These are phyloP conservation scores for Solea solea DNA, from an alignment of 2,113 vertebrate genomes.

Conservation along the genomic window DNA sequence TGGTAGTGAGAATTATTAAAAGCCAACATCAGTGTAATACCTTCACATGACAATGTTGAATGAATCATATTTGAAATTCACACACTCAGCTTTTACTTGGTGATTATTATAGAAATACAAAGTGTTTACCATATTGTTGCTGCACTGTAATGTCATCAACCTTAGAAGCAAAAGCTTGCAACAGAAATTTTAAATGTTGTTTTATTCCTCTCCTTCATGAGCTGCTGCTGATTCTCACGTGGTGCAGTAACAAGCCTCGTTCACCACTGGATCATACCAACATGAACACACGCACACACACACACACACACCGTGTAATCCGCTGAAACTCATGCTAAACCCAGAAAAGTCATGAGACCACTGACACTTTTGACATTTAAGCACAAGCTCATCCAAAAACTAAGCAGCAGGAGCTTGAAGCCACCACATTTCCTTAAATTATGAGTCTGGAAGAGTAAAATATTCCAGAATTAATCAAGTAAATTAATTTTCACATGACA, in stretches of 20 bases:
- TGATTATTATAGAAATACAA: too few relatives aligned
- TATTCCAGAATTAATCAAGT: constrained; percentile 23
- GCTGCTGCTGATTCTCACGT: neutral
- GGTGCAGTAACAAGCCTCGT: constrained; percentile 32
- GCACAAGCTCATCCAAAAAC: constrained; percentile 9
- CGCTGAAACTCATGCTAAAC: constrained; percentile 10
- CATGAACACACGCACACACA: constrained; percentile 6
- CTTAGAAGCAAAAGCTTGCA: constrained; percentile 19
- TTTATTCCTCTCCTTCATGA: constrained; percentile 37
- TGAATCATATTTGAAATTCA: too few relatives aligned
- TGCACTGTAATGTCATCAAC: too few relatives aligned
- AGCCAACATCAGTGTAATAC: too few relatives aligned
- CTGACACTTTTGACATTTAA: constrained; percentile 9
- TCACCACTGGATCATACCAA: constrained; percentile 37
- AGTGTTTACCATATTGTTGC: too few relatives aligned
- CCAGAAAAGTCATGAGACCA: constrained; percentile 3
- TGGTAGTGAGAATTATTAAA: too few relatives aligned
- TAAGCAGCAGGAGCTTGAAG: constrained; percentile 11
- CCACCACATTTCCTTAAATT: constrained; percentile 15
- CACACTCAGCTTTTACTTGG: too few relatives aligned
- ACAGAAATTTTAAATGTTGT: constrained; percentile 24
- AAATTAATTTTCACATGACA: constrained; percentile 22
- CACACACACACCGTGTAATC: constrained; percentile 34
- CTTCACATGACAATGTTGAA: too few relatives aligned
- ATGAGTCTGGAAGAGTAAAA: constrained; percentile 12